These are phyloP conservation scores for Gymnothorax javanicus DNA, from an alignment of 2,797 vertebrate genomes.

Conservation along the genomic window DNA sequence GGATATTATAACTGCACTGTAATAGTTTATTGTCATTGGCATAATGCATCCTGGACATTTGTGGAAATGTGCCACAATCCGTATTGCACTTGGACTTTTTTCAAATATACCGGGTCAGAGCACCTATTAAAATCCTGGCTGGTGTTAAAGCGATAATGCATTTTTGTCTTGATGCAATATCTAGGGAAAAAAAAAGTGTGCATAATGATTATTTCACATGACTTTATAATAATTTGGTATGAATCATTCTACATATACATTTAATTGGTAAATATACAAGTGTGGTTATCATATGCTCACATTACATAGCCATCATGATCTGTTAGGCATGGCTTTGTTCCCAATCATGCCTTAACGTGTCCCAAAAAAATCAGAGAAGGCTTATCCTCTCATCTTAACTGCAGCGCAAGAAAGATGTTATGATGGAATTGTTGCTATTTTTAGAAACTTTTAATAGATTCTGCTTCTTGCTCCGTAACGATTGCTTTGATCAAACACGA, in stretches of 20 bases:
- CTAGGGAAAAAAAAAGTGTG: no score
- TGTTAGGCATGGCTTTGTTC: neutral
- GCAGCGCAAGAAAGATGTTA: neutral
- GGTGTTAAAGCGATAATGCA: no score
- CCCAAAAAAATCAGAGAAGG: neutral
- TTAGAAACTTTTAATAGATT: neutral
- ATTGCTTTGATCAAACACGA: neutral
- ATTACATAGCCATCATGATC: neutral
- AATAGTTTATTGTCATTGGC: neutral
- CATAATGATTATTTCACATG: no score
- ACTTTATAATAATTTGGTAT: neutral
- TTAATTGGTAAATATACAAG: neutral
- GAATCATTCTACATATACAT: neutral
- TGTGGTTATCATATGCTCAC: no score
- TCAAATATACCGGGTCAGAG: neutral
- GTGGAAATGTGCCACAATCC: neutral
- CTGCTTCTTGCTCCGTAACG: neutral
- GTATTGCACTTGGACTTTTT: neutral
- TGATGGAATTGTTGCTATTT: neutral
- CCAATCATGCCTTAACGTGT: neutral
- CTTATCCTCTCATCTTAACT: conserved; percentile 1
- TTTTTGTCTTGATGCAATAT: no score
- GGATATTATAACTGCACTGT: neutral
- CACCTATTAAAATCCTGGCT: no score
- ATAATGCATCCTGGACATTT: neutral